Evolutionary conservation across 2,797 vertebrate genomes (phyloP).

Genomic region (Microctenopoma lineatum): DNA sequence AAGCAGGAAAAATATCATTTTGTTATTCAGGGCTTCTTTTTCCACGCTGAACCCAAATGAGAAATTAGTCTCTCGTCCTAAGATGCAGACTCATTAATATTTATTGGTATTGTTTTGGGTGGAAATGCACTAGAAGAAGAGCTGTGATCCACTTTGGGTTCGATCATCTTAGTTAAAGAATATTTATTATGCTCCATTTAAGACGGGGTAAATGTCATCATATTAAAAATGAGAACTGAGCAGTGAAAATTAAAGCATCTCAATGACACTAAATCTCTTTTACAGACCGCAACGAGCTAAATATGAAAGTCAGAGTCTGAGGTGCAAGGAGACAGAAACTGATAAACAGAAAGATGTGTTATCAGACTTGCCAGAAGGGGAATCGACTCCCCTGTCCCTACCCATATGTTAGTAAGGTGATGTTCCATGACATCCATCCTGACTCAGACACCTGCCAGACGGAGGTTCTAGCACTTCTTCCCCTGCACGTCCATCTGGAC

Average conservation of each 20-base stretch:
- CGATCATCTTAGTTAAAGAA: slow-evolving; percentile 57
- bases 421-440: slow-evolving; percentile 81
- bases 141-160: slow-evolving; percentile 66
- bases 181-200: slow-evolving; percentile 48
- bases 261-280: slow-evolving; percentile 28
- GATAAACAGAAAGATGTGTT: slow-evolving; percentile 48
- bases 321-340: slow-evolving; percentile 20
- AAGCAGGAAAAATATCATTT: slow-evolving; percentile 62
- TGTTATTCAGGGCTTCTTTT: slow-evolving; percentile 63
- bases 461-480: slow-evolving; percentile 61
- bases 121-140: slow-evolving; percentile 65
- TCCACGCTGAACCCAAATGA: slow-evolving; percentile 67
- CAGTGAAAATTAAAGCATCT: slow-evolving; percentile 1
- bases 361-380: slow-evolving; percentile 73
- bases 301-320: slow-evolving; percentile 31
- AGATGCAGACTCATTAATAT: slow-evolving; percentile 74
- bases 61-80: slow-evolving; percentile 65
- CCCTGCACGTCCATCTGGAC: slow-evolving; percentile 75
- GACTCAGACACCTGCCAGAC: slow-evolving; percentile 78
- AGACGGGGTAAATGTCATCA: slow-evolving; percentile 23
- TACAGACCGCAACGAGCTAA: slow-evolving; percentile 19
- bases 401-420: slow-evolving; percentile 82
- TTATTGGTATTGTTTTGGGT: slow-evolving; percentile 76
- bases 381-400: slow-evolving; percentile 73
- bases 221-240: slow-evolving; percentile 14